A percentile compares a stretch with the other conserved stretches of the same genome.
These are phyloP conservation scores for Venturia canescens DNA, from an alignment of 1,140 invertebrate genomes.

Conservation along the genomic window DNA sequence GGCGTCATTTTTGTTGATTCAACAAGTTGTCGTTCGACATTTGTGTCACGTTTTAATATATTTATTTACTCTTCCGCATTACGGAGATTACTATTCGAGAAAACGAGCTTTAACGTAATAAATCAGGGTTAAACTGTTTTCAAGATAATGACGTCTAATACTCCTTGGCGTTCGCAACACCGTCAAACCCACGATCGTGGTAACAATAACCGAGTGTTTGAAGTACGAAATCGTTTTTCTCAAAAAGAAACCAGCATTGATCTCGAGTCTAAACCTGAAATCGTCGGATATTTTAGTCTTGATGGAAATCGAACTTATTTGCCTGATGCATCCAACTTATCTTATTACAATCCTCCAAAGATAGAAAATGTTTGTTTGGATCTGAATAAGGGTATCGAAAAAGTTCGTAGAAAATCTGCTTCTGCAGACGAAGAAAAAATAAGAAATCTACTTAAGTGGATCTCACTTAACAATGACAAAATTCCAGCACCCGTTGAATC, in stretches of 20 bases:
- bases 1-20: no score
- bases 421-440: slow-evolving; percentile 71
- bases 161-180: not conserved
- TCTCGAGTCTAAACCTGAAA: slow-evolving; percentile 60
- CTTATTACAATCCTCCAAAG: slow-evolving; percentile 69
- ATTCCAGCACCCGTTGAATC: slow-evolving; percentile 62
- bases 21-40: no score
- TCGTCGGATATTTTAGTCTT: slow-evolving; percentile 75
- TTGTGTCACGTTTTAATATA: no score
- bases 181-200: not conserved
- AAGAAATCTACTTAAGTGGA: slow-evolving; percentile 75
- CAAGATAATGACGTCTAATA: not conserved
- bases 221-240: not conserved
- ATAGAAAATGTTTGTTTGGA: slow-evolving; percentile 72
- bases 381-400: slow-evolving; percentile 74
- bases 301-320: slow-evolving; percentile 66
- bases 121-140: no score
- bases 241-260: not conserved
- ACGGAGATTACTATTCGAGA: no score
- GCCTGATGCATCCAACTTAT: slow-evolving; percentile 68
- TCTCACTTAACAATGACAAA: slow-evolving; percentile 72
- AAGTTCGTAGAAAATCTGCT: slow-evolving; percentile 68
- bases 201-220: not conserved
- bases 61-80: no score
- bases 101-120: no score